phyloP scores from a whole-genome alignment of 1,140 invertebrate species.

The Rhagoletis zephyria region DNA sequence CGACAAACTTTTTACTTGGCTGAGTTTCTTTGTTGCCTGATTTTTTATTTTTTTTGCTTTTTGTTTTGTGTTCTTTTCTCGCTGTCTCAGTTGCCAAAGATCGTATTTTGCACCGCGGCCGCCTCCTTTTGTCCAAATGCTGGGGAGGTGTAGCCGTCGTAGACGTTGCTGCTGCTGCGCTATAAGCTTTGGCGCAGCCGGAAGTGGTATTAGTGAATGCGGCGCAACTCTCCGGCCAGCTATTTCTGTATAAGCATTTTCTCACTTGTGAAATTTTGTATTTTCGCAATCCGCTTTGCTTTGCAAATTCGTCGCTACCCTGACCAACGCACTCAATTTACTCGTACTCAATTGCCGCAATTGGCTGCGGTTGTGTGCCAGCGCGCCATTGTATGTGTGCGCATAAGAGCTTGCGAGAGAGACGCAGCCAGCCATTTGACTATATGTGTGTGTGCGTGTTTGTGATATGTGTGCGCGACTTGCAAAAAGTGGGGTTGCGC shows the following conservation, averaged over 20 bases:
- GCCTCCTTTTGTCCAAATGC: not conserved
- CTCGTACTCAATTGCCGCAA: not conserved
- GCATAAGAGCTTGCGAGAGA: slow-evolving; percentile 8
- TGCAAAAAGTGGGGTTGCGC: not conserved
- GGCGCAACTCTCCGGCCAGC: not conserved
- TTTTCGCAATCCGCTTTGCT: slow-evolving; percentile 67
- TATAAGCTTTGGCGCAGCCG: slow-evolving; percentile 15
- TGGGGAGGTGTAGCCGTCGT: not conserved
- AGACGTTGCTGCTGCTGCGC: slow-evolving; percentile 13
- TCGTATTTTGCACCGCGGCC: not conserved
- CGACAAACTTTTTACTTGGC: slow-evolving; percentile 45
- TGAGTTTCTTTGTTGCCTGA: not conserved
- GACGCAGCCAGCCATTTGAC: not conserved
- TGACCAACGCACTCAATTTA: slow-evolving; percentile 30
- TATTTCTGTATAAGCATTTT: slow-evolving; percentile 18
- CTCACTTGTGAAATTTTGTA: slow-evolving; percentile 60
- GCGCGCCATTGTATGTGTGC: slow-evolving; percentile 41
- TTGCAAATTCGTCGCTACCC: slow-evolving; percentile 65
- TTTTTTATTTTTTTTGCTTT: not conserved
- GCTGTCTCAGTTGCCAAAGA: not conserved
- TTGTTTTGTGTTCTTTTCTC: not conserved
- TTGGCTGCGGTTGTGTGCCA: not conserved
- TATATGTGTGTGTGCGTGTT: not conserved
- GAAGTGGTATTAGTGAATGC: slow-evolving; percentile 37
- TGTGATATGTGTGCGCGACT: not conserved